Conservation (phyloP, 2,797 vertebrate species). For the Tarsius wallacei region DNA sequence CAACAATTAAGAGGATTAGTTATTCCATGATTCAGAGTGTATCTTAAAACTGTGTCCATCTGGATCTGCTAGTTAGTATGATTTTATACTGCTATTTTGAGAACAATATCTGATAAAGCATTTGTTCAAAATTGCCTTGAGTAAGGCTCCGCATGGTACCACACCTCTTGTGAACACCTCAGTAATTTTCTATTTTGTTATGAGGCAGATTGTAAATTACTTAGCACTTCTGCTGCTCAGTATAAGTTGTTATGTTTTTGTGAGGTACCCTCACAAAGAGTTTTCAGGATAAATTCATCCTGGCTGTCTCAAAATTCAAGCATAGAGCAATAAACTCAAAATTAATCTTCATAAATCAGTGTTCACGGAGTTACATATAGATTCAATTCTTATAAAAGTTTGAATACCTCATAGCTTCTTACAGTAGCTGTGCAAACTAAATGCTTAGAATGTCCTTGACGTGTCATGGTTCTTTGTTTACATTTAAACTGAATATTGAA, state of each 20-base stretch:
- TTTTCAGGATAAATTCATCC: neutral
- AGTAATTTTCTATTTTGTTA: neutral
- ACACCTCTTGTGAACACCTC: neutral
- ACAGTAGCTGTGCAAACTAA: neutral
- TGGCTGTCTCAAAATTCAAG: slow-evolving; percentile 32
- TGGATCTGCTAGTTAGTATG: neutral
- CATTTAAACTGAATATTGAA: neutral
- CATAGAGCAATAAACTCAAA: neutral
- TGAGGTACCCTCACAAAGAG: neutral
- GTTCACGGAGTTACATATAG: neutral
- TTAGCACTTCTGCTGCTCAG: neutral
- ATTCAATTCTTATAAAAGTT: neutral
- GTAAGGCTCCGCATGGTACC: neutral
- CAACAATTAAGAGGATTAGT: neutral
- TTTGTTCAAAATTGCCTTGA: slow-evolving; percentile 4
- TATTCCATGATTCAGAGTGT: neutral
- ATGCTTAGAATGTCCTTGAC: neutral
- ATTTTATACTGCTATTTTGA: slow-evolving; percentile 49
- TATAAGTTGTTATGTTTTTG: slow-evolving; percentile 1
- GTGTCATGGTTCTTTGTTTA: neutral
- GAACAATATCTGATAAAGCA: neutral
- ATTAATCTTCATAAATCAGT: slow-evolving; percentile 15
- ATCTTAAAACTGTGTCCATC: neutral
- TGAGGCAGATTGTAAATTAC: neutral
- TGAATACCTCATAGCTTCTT: neutral